Conservation (phyloP, 2,888 invertebrate species). For the Amiota mariae region DNA sequence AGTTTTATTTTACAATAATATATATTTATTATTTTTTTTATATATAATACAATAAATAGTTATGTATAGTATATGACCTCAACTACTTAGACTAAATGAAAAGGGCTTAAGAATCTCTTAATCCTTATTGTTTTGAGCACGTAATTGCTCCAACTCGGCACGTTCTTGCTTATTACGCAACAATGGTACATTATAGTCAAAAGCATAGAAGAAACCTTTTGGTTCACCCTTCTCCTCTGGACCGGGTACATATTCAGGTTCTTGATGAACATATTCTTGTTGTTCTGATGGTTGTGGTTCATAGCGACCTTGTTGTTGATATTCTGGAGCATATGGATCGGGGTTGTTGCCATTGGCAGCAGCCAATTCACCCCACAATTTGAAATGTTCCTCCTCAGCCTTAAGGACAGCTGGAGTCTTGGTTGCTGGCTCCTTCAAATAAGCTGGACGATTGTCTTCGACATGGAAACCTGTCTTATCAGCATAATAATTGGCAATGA, state of each 20-base stretch:
- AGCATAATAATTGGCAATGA: conserved; percentile 79
- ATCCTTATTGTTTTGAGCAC: conserved; percentile 67
- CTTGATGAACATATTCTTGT: conserved; percentile 68
- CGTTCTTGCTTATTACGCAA: conserved; percentile 71
- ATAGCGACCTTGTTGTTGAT: conserved; percentile 66
- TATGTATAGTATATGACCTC: conserved; percentile 31
- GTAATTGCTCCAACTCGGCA: conserved; percentile 68
- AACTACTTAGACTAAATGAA: conserved; percentile 26
- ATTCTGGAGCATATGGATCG: conserved; percentile 72
- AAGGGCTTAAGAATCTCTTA: conserved; percentile 42
- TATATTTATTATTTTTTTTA: conserved; percentile 14
- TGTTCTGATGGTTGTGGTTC: conserved; percentile 63
- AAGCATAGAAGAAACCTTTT: conserved; percentile 83
- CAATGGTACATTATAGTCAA: conserved; percentile 79
- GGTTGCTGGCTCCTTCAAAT: conserved; percentile 78
- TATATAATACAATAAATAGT: conserved; percentile 55
- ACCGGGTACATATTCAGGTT: conserved; percentile 70
- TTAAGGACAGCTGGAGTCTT: conserved; percentile 82
- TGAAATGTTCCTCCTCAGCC: conserved; percentile 81
- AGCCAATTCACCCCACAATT: conserved; percentile 81
- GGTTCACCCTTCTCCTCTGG: conserved; percentile 77
- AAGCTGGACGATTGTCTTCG: conserved; percentile 81
- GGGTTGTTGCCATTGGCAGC: conserved; percentile 74
- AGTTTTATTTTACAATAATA: too few relatives aligned
- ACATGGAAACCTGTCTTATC: conserved; percentile 86